Conservation (phyloP, 2,797 vertebrate genomes). For the Sylvilagus floridanus region DNA sequence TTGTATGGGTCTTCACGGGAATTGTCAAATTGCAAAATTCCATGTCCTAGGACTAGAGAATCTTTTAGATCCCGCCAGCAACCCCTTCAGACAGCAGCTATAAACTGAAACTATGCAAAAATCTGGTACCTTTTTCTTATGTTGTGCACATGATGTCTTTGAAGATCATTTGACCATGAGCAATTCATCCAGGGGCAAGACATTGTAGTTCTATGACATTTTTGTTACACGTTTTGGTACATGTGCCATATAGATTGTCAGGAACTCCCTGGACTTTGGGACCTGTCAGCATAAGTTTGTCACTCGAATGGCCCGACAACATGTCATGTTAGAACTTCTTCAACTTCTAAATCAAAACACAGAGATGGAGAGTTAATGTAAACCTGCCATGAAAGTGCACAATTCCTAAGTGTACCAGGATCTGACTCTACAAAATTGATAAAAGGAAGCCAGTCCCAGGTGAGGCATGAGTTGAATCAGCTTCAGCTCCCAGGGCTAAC, state of each 20-base stretch:
- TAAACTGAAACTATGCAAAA: neutral
- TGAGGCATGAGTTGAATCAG: neutral
- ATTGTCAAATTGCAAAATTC: neutral
- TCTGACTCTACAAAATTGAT: neutral
- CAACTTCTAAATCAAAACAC: neutral
- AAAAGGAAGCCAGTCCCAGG: neutral
- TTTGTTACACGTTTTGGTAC: neutral
- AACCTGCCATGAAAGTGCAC: neutral
- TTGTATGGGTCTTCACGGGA: neutral
- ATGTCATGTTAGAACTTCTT: neutral
- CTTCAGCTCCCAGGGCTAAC: neutral
- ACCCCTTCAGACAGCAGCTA: too few relatives aligned
- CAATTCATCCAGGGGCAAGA: neutral
- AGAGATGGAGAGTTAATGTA: neutral
- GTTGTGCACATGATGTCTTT: neutral
- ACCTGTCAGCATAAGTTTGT: neutral
- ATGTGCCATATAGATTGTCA: neutral
- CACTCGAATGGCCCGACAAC: accelerated
- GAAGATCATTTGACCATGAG: neutral
- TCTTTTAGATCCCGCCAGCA: neutral
- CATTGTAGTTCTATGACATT: neutral
- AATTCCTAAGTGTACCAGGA: neutral
- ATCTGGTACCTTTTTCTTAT: neutral
- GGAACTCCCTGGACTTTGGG: neutral
- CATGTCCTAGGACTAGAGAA: neutral